Evolutionary conservation across 1,140 invertebrate species (phyloP), one percentile per base, ranked within the genome.

Genomic region (Drosophila truncata): DNA sequence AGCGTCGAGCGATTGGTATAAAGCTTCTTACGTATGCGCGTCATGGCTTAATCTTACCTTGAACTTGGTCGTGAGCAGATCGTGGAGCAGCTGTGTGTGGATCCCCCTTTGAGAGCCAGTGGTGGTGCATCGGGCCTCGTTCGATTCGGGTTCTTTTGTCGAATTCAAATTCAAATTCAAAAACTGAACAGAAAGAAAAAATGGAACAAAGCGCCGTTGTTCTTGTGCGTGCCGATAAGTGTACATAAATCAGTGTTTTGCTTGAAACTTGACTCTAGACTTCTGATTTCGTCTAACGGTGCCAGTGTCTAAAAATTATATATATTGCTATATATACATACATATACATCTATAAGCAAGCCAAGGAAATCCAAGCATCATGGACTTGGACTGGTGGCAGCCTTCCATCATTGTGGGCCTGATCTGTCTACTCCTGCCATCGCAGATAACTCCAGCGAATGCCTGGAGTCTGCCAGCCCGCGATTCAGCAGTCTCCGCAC

Each of bases 1-100:
- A 29, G 61, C 49, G 27, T 50, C 37, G 35, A 29, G 61, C 29
- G 60, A 52, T 84, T 81, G 80, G 91, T 92, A 92, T 92, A 92
- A 92, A 92, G 83, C 91, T 91, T 92, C 87, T 92, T 92, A 86
- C 77, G 91, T 92, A 92, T 92, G 87, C 91, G 72, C 81, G 91
- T 92, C 91, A 92, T 90, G 91, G 91, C 88, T 92, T 88, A 92
- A 92, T 90, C 85, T 90, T 92, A 92, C 91, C 91, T 92, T 92
- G 91, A 92, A 92, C 91, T 92, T 92, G 91, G 73, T 87, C 82
- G 87, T 78, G 91, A 81, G 57, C 74, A 83, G 75, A 92, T 91
- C 81, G 86, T 25, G 18, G 62, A 64, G 47, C 39, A 60, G 37
- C 47, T 31, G 47, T 31, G 47, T 52, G 49, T 52, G 50, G 50